Percentiles rank a stretch among this genome's conserved stretches.
phyloP scores from a whole-genome alignment of 2,888 invertebrate species.

The Cataglyphis livida region DNA sequence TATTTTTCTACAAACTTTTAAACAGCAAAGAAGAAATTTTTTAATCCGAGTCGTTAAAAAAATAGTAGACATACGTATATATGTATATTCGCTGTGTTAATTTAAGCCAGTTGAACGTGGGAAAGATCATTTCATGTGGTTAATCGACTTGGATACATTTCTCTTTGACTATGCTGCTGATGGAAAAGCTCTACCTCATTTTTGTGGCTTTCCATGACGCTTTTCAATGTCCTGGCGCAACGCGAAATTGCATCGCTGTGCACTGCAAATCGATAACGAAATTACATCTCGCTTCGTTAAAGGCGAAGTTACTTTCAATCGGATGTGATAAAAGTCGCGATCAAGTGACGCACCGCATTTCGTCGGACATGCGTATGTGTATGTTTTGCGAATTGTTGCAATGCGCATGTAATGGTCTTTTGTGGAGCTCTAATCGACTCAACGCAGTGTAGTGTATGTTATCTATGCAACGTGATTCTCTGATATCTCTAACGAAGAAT shows the following conservation, averaged over 20 bases:
- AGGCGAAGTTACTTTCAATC: constrained; percentile 40
- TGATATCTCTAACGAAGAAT: neutral
- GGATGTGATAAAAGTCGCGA: constrained; percentile 40
- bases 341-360: neutral
- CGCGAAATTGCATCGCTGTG: constrained; percentile 42
- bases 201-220: constrained; percentile 34
- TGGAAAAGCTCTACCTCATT: constrained; percentile 30
- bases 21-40: neutral
- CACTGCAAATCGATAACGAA: constrained; percentile 43
- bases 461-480: constrained; percentile 9
- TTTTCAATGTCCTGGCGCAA: constrained; percentile 15
- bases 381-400: neutral
- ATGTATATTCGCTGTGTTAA: neutral
- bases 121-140: constrained; percentile 8
- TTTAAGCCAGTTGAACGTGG: constrained; percentile 6
- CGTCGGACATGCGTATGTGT: neutral
- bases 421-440: neutral
- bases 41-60: neutral
- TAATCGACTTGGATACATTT: constrained; percentile 29
- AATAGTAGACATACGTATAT: neutral
- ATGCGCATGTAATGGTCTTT: neutral
- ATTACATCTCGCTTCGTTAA: constrained; percentile 46
- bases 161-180: neutral
- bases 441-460: neutral
- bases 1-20: neutral